Evolutionary conservation across 1,140 invertebrate species (phyloP).

Genomic region (Psix sp.): DNA sequence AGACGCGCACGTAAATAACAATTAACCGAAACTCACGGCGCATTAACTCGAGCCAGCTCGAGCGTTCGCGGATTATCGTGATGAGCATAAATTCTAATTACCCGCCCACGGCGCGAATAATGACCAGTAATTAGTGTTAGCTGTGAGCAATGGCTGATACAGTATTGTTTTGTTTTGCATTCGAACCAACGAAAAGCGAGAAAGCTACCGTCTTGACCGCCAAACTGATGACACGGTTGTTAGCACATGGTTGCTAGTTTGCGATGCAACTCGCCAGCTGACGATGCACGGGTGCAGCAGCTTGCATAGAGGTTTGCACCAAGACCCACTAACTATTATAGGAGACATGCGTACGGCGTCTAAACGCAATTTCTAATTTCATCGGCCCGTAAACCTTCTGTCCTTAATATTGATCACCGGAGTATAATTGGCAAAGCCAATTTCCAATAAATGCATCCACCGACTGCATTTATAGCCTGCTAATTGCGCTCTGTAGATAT

Average conservation of each 20-base stretch:
- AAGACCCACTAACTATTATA: conserved; percentile 22
- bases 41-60: conserved; percentile 60
- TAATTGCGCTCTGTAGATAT: conserved; percentile 23
- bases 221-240: no score
- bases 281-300: conserved; percentile 52
- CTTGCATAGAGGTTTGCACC: conserved; percentile 25
- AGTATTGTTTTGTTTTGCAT: no score
- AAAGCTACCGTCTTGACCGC: no score
- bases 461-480: conserved; percentile 35
- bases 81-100: conserved; percentile 72
- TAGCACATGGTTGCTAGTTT: conserved; percentile 23
- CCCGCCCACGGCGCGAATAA: conserved; percentile 67
- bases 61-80: conserved; percentile 64
- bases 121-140: conserved; percentile 68
- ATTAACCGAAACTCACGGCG: conserved; percentile 65
- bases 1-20: conserved; percentile 72
- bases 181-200: no score
- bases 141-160: conserved; percentile 32
- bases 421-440: conserved; percentile 54
- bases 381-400: conserved; percentile 65
- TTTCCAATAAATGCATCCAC: conserved; percentile 60
- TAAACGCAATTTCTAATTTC: conserved; percentile 70
- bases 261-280: conserved; percentile 50
- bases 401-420: conserved; percentile 52
- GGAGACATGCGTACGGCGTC: conserved; percentile 50